Evolutionary conservation across 2,797 vertebrate genomes (phyloP), one percentile per base, ranked within the genome.

Genomic region (Benthosema pterotum): DNA sequence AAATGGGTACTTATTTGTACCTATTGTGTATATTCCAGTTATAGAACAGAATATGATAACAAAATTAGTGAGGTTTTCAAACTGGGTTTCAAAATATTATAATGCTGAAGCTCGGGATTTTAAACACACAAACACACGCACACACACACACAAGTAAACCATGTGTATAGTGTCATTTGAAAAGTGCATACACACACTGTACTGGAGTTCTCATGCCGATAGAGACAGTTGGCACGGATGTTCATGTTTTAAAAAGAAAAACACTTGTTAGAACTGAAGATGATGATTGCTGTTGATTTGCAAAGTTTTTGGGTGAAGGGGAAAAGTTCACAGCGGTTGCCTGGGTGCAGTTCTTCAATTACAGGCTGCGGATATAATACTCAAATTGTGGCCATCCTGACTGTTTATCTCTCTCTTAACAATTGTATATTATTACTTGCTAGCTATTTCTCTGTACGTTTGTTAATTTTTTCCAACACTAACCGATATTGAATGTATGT

Each of bases 401-500:
- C 89, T 89, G 86, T 88, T 90, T 85, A 78, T 83, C 78, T 88
- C 66, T 60, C 32, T 38, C 32, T 67, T 82, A 84, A 83, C 74
- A 84, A 85, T 63, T 88, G 82, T 87, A 83, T 85, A 88, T 85
- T 85, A 88, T 85, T 88, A 84, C 82, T 80, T 86, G 79, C 87
- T 83, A 77, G 86, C 86, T 88, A 84, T 78, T 83, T 85, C 69
- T 86, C 74, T 86, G 77, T 88, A 59, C 74, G 78, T 87, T 80
- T 86, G 75, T 79, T 90, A 16, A 74, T 83, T 90, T 85, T 83
- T 90, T 85, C 83, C 58, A 48, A 91, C 84, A 87, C 89, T 89
- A 93, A 93, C 92, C 92, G 92, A 93, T 93, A 90, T 86, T 92
- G 92, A 93, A 93, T 93, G 92, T 93, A 93, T 91, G 90, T 87